phyloP scores from a whole-genome alignment of 2,113 vertebrate species.

The Pithys albifrons region DNA sequence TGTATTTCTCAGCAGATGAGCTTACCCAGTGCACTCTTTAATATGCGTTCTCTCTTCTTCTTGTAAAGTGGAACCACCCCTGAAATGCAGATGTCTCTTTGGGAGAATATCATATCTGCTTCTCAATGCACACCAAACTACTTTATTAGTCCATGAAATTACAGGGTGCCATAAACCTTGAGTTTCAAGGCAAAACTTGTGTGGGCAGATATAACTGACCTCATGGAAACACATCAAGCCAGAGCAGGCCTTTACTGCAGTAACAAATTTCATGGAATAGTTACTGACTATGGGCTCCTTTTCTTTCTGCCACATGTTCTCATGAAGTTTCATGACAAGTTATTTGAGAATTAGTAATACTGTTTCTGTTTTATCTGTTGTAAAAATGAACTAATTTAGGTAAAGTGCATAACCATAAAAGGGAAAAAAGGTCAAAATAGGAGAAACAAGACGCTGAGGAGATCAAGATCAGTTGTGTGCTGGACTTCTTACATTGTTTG shows the following conservation, averaged over 20 bases:
- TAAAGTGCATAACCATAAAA: not conserved
- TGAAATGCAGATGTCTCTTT: not conserved
- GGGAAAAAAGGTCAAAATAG: not conserved
- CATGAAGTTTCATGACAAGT: not conserved
- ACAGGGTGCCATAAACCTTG: not conserved
- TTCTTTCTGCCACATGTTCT: not conserved
- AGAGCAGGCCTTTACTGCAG: rapidly evolving
- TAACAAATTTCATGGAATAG: not conserved
- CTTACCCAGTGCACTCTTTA: not conserved
- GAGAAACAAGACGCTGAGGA: not conserved
- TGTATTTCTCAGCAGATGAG: not conserved
- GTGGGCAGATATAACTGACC: not conserved
- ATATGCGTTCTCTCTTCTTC: not conserved
- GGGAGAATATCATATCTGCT: not conserved
- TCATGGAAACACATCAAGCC: not conserved
- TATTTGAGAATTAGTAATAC: not conserved
- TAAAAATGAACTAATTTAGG: not conserved
- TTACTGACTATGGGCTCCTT: not conserved
- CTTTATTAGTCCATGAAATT: not conserved
- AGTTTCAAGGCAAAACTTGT: not conserved
- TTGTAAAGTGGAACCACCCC: not conserved
- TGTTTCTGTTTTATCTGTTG: not conserved
- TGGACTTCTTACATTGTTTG: not conserved
- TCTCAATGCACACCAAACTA: not conserved
- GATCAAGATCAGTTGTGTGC: not conserved